Conservation (phyloP, 1,140 invertebrate species). For the Aporrectodea caliginosa region DNA sequence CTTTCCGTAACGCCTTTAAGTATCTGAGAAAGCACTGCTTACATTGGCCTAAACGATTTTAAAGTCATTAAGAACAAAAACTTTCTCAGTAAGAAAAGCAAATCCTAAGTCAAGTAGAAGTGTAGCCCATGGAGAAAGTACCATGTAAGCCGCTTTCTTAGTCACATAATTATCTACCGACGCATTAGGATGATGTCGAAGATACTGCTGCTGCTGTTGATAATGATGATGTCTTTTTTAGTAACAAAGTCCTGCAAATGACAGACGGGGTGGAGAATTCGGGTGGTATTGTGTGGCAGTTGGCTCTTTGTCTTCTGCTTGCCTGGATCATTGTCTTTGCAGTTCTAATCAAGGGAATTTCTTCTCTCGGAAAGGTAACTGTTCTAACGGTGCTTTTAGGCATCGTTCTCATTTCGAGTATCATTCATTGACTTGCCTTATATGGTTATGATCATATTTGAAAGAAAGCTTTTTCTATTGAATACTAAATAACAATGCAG, state of each 20-base stretch:
- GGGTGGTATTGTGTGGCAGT: constrained; percentile 67
- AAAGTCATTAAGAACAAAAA: neutral
- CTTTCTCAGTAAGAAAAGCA: neutral
- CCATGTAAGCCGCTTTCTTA: neutral
- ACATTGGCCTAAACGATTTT: too few species aligned
- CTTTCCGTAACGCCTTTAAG: too few species aligned
- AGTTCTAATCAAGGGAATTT: constrained; percentile 48
- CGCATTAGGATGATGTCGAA: neutral
- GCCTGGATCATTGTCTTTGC: constrained; percentile 52
- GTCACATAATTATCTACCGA: neutral
- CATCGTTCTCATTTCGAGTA: too few species aligned
- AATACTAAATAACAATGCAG: too few species aligned
- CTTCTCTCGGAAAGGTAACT: constrained; percentile 55
- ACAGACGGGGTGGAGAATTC: constrained; percentile 71
- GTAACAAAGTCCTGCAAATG: constrained; percentile 34
- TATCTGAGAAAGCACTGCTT: too few species aligned
- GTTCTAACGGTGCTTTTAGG: too few species aligned
- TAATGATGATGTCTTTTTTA: constrained; percentile 5
- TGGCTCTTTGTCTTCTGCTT: constrained; percentile 45
- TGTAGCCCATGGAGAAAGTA: neutral
- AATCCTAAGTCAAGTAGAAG: neutral
- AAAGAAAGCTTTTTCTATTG: too few species aligned
- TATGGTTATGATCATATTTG: too few species aligned
- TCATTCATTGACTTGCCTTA: too few species aligned
- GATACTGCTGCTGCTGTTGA: neutral